Percentiles rank a stretch among this genome's conserved stretches.
phyloP scores from a whole-genome alignment of 2,888 invertebrate genomes.

The Bombylius discolor region DNA sequence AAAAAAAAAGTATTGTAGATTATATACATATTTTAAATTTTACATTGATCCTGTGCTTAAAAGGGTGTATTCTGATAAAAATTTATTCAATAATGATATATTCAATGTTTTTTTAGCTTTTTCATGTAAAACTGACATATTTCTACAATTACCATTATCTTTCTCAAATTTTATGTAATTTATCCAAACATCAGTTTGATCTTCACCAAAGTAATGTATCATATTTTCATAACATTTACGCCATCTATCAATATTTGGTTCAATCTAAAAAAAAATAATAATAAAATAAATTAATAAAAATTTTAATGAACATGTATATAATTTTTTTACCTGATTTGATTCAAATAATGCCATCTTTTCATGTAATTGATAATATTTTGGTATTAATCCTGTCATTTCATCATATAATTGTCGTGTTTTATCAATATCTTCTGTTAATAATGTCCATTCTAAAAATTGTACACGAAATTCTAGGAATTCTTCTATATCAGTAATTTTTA shows the following conservation, averaged over 20 bases:
- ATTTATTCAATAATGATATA: conserved; percentile 7
- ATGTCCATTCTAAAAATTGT: conserved; percentile 24
- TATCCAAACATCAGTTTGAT: conserved; percentile 55
- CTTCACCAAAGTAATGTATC: conserved; percentile 51
- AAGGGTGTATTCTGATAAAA: conserved; percentile 8
- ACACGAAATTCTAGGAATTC: conserved; percentile 23
- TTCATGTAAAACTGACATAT: conserved; percentile 43
- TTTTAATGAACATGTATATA: too few species aligned
- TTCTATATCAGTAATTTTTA: conserved; percentile 18
- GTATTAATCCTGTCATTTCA: conserved; percentile 44
- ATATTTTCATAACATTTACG: conserved; percentile 50
- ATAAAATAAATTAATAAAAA: not conserved
- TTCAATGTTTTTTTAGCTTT: conserved; percentile 49
- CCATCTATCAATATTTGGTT: conserved; percentile 38
- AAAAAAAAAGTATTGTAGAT: too few species aligned
- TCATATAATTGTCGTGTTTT: conserved; percentile 50
- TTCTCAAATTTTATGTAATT: conserved; percentile 59
- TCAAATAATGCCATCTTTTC: conserved; percentile 44
- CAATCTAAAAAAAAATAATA: conserved; percentile 18
- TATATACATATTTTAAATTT: not conserved
- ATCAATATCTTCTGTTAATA: conserved; percentile 36
- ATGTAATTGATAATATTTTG: conserved; percentile 48
- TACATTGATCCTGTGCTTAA: conserved; percentile 11
- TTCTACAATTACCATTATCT: conserved; percentile 43
- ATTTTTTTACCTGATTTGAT: conserved; percentile 23